Conservation (phyloP, 2,888 invertebrate genomes). For the Abrostola tripartita region DNA sequence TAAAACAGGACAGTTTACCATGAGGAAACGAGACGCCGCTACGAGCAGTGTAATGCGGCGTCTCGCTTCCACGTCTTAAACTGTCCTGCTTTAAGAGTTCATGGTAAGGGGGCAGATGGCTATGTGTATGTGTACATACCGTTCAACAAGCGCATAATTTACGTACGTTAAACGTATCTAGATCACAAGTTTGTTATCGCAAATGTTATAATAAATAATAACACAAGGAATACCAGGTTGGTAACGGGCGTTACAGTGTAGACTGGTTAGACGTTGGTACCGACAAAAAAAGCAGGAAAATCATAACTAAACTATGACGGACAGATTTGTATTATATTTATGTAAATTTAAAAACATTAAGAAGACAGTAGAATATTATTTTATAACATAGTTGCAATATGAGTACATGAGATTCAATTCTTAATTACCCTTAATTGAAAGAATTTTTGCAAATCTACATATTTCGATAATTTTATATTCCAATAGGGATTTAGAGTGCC, state of each 20-base stretch:
- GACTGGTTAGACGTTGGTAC: slow-evolving; percentile 11
- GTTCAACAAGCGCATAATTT: slow-evolving; percentile 21
- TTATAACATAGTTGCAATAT: too few relatives aligned
- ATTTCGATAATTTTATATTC: neutral
- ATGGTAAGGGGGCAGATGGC: too few relatives aligned
- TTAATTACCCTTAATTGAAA: neutral
- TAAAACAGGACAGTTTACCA: too few relatives aligned
- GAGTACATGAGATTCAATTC: neutral
- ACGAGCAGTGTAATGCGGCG: too few relatives aligned
- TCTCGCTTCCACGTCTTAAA: too few relatives aligned
- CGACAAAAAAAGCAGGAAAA: slow-evolving; percentile 45
- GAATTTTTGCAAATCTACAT: neutral
- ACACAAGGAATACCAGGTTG: neutral
- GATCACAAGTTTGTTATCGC: neutral
- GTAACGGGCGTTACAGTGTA: slow-evolving; percentile 20
- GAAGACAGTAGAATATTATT: too few relatives aligned
- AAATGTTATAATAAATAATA: neutral
- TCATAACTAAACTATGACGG: slow-evolving; percentile 16
- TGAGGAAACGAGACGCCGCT: too few relatives aligned
- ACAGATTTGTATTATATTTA: slow-evolving; percentile 22
- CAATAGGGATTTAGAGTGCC: neutral
- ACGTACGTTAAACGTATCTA: slow-evolving; percentile 11
- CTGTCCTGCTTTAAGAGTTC: too few relatives aligned
- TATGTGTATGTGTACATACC: slow-evolving; percentile 14
- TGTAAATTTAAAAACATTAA: neutral